These are phyloP conservation scores for Petrocephalus sullivani DNA, from an alignment of 2,797 vertebrate genomes.

Conservation along the genomic window DNA sequence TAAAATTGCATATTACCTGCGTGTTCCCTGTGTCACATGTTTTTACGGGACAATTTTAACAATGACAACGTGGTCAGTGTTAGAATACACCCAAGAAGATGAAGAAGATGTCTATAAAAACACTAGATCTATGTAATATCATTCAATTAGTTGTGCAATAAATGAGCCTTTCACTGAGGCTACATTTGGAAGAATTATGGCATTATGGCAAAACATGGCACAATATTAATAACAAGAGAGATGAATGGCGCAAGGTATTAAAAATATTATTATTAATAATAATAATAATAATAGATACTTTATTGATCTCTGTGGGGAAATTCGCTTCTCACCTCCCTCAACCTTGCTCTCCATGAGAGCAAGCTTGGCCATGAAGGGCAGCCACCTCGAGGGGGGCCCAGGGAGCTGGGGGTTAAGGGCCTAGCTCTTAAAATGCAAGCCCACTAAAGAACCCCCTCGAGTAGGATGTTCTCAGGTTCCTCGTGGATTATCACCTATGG, in stretches of 20 bases:
- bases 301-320: too few relatives aligned
- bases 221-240: not conserved
- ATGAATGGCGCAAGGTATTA: not conserved
- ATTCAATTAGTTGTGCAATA: not conserved
- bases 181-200: not conserved
- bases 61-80: not conserved
- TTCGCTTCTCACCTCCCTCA: too few relatives aligned
- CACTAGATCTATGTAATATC: not conserved
- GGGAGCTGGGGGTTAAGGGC: too few relatives aligned
- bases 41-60: not conserved
- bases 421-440: not conserved
- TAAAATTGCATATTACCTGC: not conserved
- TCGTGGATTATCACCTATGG: not conserved
- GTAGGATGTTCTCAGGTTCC: not conserved
- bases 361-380: too few relatives aligned
- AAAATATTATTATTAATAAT: too few relatives aligned
- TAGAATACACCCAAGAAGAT: not conserved
- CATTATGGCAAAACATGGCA: not conserved
- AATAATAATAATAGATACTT: too few relatives aligned
- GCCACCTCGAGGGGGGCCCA: too few relatives aligned
- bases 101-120: not conserved
- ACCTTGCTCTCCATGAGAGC: too few relatives aligned
- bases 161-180: not conserved
- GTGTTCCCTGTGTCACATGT: not conserved
- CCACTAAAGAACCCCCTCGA: not conserved